Base-by-base conservation (phyloP, 2,888 invertebrate genomes). In the Caenorhabditis sp. region DNA sequence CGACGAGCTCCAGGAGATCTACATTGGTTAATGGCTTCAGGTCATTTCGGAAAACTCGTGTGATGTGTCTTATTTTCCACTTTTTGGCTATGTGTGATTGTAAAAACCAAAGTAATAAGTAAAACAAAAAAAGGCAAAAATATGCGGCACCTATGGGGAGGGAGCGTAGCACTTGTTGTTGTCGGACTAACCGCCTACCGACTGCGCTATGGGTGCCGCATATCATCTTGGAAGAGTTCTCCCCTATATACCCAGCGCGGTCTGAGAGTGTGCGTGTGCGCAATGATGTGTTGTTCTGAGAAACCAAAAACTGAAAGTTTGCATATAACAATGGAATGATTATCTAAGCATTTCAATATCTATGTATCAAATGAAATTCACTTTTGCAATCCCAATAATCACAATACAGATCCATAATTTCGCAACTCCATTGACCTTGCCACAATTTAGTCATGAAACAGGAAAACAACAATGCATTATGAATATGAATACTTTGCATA, bases 1-100 rank as follows among this genome's bases (percentile, higher is more conserved):
- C 36, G 10, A 66, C 65, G n/a, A 73, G 49, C 25, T 68, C 56
- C 50, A 25, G 14, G 63, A 71, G 71, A 50, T 71, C 60, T 31
- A 60, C n/a, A 59, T 67, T 67, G 23, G 67, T 71, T 23, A 71
- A 52, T 36, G 67, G 67, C 43, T 43, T 43, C 43, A 43, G 7
- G 17, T 43, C 43, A 10, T 7, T 43, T 43, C 43, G 43, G 43
- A 43, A 14, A 43, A 69, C 64, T 56, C 38, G 64, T 69, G 63
- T 64, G 53, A 64, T 60, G 60, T 50, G 63, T 64, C 60, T 59
- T 70, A 70, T 54, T 70, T 70, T 64, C 52, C 60, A 49, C 69
- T 70, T 70, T 58, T 70, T 70, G 70, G 54, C 59, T 70, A 14
- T 70, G 70, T 70, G 66, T 54, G 58, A 70, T 70, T 70, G 70